Conservation (phyloP, 2,113 vertebrate genomes). For the Phycodurus eques region DNA sequence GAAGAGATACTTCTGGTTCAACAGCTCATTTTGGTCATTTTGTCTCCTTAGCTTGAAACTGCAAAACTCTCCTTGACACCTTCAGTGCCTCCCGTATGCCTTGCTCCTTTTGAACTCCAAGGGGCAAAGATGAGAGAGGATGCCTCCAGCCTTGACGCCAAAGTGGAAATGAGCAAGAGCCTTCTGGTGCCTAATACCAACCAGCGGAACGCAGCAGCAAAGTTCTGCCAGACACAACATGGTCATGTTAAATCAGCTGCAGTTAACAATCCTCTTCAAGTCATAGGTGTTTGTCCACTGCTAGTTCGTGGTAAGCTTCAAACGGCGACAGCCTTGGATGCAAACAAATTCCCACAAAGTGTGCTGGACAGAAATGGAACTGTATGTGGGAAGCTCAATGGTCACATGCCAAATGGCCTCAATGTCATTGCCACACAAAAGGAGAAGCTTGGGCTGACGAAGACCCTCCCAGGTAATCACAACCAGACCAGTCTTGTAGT, state of each 20-base stretch:
- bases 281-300: slow-evolving; percentile 14
- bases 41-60: slow-evolving; percentile 22
- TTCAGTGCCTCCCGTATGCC: slow-evolving; percentile 41
- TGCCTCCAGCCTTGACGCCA: slow-evolving; percentile 3
- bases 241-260: neutral
- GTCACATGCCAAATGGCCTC: neutral
- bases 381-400: neutral
- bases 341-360: neutral
- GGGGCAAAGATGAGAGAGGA: slow-evolving; percentile 13
- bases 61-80: slow-evolving; percentile 28
- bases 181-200: slow-evolving; percentile 1
- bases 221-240: neutral
- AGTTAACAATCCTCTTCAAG: slow-evolving; percentile 2
- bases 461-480: slow-evolving; percentile 31
- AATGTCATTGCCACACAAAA: slow-evolving; percentile 11
- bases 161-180: slow-evolving; percentile 18
- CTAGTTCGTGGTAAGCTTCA: neutral
- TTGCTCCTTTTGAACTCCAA: slow-evolving; percentile 29
- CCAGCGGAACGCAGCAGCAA: slow-evolving; percentile 2
- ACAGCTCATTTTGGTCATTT: neutral
- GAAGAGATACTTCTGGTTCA: neutral
- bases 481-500: neutral
- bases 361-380: neutral
- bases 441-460: neutral
- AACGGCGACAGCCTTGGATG: neutral